Base-by-base conservation (phyloP, 2,113 vertebrate species). In the Bos javanicus region DNA sequence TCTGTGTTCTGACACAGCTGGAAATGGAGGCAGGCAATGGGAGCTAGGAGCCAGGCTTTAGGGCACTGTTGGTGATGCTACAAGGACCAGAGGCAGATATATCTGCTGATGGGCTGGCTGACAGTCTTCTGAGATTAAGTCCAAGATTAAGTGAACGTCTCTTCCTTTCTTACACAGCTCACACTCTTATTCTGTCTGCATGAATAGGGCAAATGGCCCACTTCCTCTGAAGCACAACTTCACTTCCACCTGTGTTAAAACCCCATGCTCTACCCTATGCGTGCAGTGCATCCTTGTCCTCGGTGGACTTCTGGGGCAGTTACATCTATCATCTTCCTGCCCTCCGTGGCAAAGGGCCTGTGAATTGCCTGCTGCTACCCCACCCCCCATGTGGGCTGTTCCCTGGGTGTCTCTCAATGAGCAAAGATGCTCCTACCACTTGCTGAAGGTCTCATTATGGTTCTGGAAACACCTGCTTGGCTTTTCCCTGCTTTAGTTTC, bases 301-400 rank as follows among this genome's bases (percentile, higher is more conserved):
- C 3, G 16, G 48, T 4, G 46, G 54, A 10, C 11, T 19, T 64
- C 21, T 48, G 13, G 19, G 25, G 17, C 5, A 13, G 59, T 39
- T 33, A n/a, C 13, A 5, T 4, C 6, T 21, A 48, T 13, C 2
- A 5, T 7, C 15, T 5, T 25, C 3, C 19, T 12, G 33, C 28
- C 19, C 33, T 2, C 3, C 7, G 2, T 0, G 3, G 6, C 1
- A 43, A 67, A 91, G 83, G 39, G 46, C 64, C 30, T 1, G 39
- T 17, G 39, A 17, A n/a, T 30, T 2, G 17, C 14, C 4, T 0
- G 2, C 23, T 4, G 36, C 48, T 12, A 17, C 76, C 30, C 56
- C 36, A 39, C n/a, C 4, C 0, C 43, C 28, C 9, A 12, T 0
- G 0, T 4, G 43, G 43, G 43, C 78, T 14, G 0, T 21, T 71